A percentile compares a stretch with the other conserved stretches of the same genome.
phyloP scores from a whole-genome alignment of 2,797 vertebrate genomes.

The Ctenosaura bakeri region DNA sequence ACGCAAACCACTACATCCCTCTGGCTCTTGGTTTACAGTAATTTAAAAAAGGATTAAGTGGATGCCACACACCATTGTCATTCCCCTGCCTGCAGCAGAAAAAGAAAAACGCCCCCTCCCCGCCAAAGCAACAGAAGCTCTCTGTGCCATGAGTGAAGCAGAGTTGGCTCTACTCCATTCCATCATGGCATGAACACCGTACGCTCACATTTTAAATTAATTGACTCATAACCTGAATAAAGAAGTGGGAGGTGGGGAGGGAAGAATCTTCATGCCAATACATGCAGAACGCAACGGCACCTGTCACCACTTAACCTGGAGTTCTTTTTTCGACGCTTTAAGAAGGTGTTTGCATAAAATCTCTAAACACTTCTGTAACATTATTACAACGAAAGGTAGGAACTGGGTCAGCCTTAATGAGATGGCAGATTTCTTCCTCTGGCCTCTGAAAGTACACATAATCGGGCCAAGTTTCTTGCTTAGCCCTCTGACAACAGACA shows the following conservation, averaged over 20 bases:
- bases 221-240: conserved; percentile 1
- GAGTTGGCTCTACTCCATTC: background rate
- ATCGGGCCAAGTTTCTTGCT: conserved; percentile 55
- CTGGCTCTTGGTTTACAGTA: too few species aligned
- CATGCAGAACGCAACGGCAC: conserved; percentile 20
- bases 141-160: background rate
- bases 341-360: conserved; percentile 51
- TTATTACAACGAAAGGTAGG: conserved; percentile 82
- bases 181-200: background rate
- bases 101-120: too few species aligned
- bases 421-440: conserved; percentile 77
- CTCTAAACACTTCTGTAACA: conserved; percentile 73
- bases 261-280: conserved; percentile 30
- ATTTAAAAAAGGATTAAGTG: background rate
- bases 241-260: background rate
- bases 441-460: conserved; percentile 67
- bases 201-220: conserved; percentile 1
- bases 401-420: conserved; percentile 79
- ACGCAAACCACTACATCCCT: too few species aligned
- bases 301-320: conserved; percentile 58
- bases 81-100: background rate
- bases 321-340: conserved; percentile 39
- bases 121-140: background rate
- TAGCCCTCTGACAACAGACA: conserved; percentile 62
- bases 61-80: background rate